Evolutionary conservation across 1,140 invertebrate genomes (phyloP), one percentile per base, ranked within the genome.

Genomic region (Orussus abietinus): DNA sequence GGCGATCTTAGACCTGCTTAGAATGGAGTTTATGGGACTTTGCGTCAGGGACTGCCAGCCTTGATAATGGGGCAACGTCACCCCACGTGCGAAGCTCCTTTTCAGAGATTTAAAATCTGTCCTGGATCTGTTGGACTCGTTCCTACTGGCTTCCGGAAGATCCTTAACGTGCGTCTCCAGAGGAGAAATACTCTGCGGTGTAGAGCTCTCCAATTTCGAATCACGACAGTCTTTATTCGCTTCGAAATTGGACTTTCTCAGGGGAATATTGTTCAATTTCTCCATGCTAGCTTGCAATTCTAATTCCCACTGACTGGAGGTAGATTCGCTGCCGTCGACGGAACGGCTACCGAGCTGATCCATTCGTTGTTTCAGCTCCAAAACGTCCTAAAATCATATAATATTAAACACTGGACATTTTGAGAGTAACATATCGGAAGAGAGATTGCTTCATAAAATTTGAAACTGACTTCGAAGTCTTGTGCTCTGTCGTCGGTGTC

Each of bases 251-350:
- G 49, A 12, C 29, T 50, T 51, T 21, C 48, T 51, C 3, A 56
- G 31, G 2, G 64, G 38, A 19, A 59, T 44, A 32, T 53, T 59
- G 38, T 63, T 68, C 5, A 71, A 38, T 39, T 70, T 70, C 46
- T 70, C 58, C 36, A 69, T 36, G 13, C 64, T 69, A 9, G 59
- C 54, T 51, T 66, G 62, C 10, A 69, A 32, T 45, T 73, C 70
- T 20, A 71, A 51, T 36, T 73, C 70, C 69, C 68, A 73, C 39
- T 70, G 67, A 32, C 45, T 67, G 9, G 62, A 68, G 3, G 53
- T 63, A 2, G 63, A 57, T 37, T 73, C 70, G 13, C 69, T 72
- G 17, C 70, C 70, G 38, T 73, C 70, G 4, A 57, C 65, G 2
- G 65, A 66, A 38, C 70, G 53, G 29, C 48, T 51, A 4, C 51